Percentiles rank a stretch among this genome's conserved stretches.
Conservation (phyloP, 2,797 vertebrate genomes). For the Lutjanus campechanus region DNA sequence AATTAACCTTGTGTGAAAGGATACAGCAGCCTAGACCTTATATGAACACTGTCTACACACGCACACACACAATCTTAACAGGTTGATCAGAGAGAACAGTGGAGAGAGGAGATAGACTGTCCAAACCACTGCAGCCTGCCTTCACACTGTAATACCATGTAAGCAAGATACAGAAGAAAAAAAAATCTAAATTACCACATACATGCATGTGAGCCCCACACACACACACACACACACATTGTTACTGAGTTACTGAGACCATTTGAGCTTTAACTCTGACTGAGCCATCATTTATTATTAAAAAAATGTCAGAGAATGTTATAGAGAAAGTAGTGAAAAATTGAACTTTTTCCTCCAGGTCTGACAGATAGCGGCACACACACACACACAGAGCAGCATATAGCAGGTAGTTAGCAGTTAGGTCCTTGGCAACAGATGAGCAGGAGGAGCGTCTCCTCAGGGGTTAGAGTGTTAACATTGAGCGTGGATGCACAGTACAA, state of each 20-base stretch:
- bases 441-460: conserved; percentile 61
- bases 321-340: conserved; percentile 26
- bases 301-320: conserved; percentile 19
- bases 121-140: conserved; percentile 54
- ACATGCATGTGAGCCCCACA: conserved; percentile 52
- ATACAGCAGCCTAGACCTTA: conserved; percentile 13
- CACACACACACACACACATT: conserved; percentile 42
- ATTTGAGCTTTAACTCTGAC: conserved; percentile 58
- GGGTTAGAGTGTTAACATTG: conserved; percentile 76
- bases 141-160: conserved; percentile 45
- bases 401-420: conserved; percentile 66
- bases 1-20: not conserved
- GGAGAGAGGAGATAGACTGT: conserved; percentile 25
- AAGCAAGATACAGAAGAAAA: conserved; percentile 50
- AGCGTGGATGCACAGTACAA: conserved; percentile 73
- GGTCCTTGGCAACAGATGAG: conserved; percentile 62
- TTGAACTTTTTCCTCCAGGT: conserved; percentile 11
- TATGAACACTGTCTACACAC: conserved; percentile 20
- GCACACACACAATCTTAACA: not conserved
- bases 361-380: conserved; percentile 14
- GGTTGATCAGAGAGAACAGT: conserved; percentile 36
- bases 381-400: conserved; percentile 47
- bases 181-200: conserved; percentile 37
- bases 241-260: conserved; percentile 37
- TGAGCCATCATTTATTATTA: conserved; percentile 46